Evolutionary conservation across 2,113 vertebrate genomes (phyloP).

Genomic region (mouse (Mus musculus)): GRCm39 chr4:70207501-70208000

Average conservation of each 20-base stretch:
- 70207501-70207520: no score
- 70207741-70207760: background rate
- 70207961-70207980: slow-evolving; percentile 80
- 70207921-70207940: slow-evolving; percentile 83
- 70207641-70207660: slow-evolving; percentile 40
- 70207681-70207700: slow-evolving; percentile 20
- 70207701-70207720: slow-evolving; percentile 42
- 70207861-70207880: slow-evolving; percentile 57
- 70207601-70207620: background rate
- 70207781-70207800: background rate
- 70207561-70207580: background rate
- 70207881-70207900: slow-evolving; percentile 49
- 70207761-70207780: background rate
- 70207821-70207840: background rate
- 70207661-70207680: background rate
- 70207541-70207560: background rate
- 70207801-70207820: background rate
- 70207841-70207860: slow-evolving; percentile 61
- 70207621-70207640: slow-evolving; percentile 51
- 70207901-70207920: slow-evolving; percentile 67
- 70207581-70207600: slow-evolving; percentile 9
- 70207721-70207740: background rate
- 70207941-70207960: slow-evolving; percentile 83
- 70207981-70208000: slow-evolving; percentile 84
- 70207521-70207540: background rate